These are phyloP conservation scores for Eleutherodactylus coqui DNA, from an alignment of 2,797 vertebrate genomes.

Conservation along the genomic window DNA sequence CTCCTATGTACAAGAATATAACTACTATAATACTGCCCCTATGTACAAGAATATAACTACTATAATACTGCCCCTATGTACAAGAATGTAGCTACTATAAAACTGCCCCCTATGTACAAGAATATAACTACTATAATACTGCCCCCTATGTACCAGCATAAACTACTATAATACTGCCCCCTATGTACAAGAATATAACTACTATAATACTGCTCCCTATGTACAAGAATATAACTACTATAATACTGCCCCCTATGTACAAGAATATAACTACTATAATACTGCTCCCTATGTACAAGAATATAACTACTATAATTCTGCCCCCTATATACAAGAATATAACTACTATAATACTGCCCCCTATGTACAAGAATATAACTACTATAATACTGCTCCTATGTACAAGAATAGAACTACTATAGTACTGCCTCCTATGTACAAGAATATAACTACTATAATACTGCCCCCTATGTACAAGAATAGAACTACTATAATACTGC, in stretches of 20 bases:
- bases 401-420: neutral
- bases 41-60: constrained; percentile 10
- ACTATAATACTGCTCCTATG: neutral
- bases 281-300: constrained; percentile 2
- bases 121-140: too few species aligned
- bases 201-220: constrained; percentile 6
- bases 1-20: neutral
- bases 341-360: neutral
- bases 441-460: constrained; percentile 1
- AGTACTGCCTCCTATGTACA: neutral
- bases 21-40: neutral
- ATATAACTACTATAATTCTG: neutral
- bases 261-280: constrained; percentile 12
- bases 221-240: constrained; percentile 13
- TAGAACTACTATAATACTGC: neutral
- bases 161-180: constrained; percentile 2
- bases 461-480: neutral
- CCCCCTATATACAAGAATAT: neutral
- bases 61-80: neutral
- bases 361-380: constrained; percentile 1
- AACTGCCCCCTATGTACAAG: too few species aligned
- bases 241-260: constrained; percentile 5
- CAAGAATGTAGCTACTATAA: too few species aligned
- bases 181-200: constrained; percentile 7
- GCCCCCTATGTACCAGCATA: neutral